Conservation (phyloP, 2,888 invertebrate species). For the Drosophila birchii region DNA sequence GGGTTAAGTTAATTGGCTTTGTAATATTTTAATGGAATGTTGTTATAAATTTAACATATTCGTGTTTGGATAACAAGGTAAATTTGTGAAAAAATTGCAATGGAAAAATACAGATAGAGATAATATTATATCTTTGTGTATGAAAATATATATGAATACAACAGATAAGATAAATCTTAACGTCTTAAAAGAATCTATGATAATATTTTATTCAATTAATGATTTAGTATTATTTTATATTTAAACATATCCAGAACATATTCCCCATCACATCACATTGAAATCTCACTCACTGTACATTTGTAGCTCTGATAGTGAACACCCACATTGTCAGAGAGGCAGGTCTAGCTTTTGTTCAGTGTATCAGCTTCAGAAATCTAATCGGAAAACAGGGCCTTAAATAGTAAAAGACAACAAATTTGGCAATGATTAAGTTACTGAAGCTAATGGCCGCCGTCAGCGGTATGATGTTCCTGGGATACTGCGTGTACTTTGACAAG, state of each 20-base stretch:
- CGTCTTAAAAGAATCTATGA: too few species aligned
- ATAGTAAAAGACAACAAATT: not conserved
- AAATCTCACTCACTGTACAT: not conserved
- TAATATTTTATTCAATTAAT: too few species aligned
- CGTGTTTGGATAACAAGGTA: not conserved
- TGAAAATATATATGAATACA: not conserved
- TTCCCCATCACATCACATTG: not conserved
- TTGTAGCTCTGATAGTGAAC: not conserved
- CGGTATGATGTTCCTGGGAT: conserved; percentile 94
- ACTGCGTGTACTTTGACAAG: conserved; percentile 98
- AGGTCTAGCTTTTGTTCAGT: not conserved
- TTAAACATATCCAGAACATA: not conserved
- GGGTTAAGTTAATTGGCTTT: conserved; percentile 2
- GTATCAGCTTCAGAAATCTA: not conserved
- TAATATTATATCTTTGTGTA: too few species aligned
- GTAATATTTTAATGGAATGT: not conserved
- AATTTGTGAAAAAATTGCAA: not conserved
- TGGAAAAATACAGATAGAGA: not conserved
- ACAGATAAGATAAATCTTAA: not conserved
- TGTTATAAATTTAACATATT: not conserved
- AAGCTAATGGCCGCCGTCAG: conserved; percentile 92
- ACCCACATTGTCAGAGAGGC: conserved; percentile 1
- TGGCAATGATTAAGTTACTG: conserved; percentile 38
- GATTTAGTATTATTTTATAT: too few species aligned
- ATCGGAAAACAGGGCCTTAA: not conserved